Conservation (phyloP, 2,797 vertebrate species). For the Gallirallus australis region DNA sequence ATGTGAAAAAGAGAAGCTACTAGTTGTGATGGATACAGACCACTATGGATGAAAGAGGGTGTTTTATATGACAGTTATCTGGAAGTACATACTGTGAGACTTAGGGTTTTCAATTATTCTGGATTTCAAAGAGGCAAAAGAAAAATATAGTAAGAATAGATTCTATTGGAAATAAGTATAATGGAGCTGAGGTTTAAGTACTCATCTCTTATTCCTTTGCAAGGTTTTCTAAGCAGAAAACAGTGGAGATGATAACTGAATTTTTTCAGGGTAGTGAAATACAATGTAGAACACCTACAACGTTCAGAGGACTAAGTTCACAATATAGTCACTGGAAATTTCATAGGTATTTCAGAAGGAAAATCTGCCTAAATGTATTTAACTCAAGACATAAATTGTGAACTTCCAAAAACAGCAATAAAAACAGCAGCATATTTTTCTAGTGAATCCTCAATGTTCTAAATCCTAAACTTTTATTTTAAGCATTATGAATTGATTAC, state of each 20-base stretch:
- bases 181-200: neutral
- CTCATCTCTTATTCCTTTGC: neutral
- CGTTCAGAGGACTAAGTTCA: neutral
- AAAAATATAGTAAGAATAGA: neutral
- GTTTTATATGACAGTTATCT: neutral
- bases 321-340: neutral
- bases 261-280: neutral
- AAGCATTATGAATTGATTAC: neutral
- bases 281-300: neutral
- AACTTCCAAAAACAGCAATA: neutral
- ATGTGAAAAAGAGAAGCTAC: neutral
- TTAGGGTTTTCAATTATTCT: conserved; percentile 8
- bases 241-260: neutral
- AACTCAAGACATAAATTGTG: neutral
- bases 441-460: neutral
- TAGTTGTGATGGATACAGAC: neutral
- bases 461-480: neutral
- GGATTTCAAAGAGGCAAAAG: neutral
- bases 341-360: neutral
- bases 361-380: neutral
- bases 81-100: neutral
- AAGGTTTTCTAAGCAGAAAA: conserved; percentile 1
- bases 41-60: neutral
- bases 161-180: conserved; percentile 5
- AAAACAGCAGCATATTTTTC: neutral